Evolutionary conservation across 2,888 invertebrate genomes (phyloP).

Genomic region (Clepsis dumicolana): DNA sequence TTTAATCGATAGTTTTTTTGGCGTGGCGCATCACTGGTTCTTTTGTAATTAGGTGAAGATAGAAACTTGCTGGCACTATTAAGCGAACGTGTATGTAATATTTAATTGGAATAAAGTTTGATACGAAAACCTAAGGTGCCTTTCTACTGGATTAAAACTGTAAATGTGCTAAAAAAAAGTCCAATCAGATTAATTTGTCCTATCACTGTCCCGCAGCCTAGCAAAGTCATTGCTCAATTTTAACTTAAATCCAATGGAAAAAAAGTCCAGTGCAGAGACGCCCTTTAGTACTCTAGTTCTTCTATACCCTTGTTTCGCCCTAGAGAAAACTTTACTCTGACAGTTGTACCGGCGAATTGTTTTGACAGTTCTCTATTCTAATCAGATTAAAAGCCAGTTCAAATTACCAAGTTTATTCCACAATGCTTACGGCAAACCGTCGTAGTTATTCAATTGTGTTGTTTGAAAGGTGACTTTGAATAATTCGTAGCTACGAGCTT

Average conservation of each 20-base stretch:
- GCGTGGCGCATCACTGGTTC: not conserved
- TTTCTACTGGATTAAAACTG: no score
- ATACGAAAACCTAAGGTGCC: no score
- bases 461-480: not conserved
- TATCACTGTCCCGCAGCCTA: no score
- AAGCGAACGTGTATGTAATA: no score
- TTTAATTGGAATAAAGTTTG: no score
- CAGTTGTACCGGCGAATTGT: not conserved
- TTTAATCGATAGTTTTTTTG: slow-evolving; percentile 4
- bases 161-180: no score
- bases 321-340: not conserved
- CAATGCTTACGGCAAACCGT: not conserved
- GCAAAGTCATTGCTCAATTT: no score
- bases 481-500: no score
- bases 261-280: no score
- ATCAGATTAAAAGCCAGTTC: slow-evolving; percentile 3
- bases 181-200: no score
- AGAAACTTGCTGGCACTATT: no score
- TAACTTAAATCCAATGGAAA: no score
- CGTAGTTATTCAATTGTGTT: not conserved
- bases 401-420: not conserved
- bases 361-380: slow-evolving; percentile 15
- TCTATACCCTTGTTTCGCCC: not conserved
- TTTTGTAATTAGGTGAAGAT: not conserved
- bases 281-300: not conserved